phyloP scores from a whole-genome alignment of 2,797 vertebrate genomes.

The Saxicola maurus region DNA sequence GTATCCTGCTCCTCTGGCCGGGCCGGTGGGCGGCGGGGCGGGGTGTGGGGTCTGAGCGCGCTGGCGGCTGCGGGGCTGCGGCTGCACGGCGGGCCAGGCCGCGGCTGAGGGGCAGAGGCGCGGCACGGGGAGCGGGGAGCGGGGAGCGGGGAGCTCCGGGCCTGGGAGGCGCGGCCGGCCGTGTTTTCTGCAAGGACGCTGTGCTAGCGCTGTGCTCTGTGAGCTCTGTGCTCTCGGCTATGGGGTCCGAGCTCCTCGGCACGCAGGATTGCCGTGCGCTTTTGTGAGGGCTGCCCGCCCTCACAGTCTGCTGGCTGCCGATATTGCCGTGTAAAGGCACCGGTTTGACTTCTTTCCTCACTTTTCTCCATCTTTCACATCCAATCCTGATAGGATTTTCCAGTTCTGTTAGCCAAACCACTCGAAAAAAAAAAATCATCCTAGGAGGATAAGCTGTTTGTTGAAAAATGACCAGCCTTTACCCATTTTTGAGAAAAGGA shows the following conservation, averaged over 20 bases:
- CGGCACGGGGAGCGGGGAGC: accelerated
- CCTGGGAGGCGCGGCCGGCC: accelerated
- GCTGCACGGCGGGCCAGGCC: not conserved
- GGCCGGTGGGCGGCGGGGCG: not conserved
- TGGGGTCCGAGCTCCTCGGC: accelerated
- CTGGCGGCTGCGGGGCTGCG: not conserved
- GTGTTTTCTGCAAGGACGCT: accelerated
- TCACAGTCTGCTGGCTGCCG: not conserved
- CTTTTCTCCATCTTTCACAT: too few relatives aligned
- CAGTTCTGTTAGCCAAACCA: not conserved
- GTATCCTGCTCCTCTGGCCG: conserved; percentile 81
- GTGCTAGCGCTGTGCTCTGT: too few relatives aligned
- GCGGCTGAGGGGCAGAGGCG: not conserved
- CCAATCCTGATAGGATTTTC: too few relatives aligned
- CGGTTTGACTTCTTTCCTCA: not conserved
- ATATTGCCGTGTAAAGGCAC: not conserved
- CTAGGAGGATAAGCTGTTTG: not conserved
- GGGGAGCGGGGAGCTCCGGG: accelerated
- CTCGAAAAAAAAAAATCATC: not conserved
- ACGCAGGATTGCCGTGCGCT: accelerated
- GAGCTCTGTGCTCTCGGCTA: accelerated
- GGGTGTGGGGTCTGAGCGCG: accelerated
- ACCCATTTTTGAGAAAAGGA: accelerated
- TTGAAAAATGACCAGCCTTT: not conserved
- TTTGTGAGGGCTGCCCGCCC: not conserved